Conservation (phyloP, 2,888 invertebrate species). For the Oscheius onirici region DNA sequence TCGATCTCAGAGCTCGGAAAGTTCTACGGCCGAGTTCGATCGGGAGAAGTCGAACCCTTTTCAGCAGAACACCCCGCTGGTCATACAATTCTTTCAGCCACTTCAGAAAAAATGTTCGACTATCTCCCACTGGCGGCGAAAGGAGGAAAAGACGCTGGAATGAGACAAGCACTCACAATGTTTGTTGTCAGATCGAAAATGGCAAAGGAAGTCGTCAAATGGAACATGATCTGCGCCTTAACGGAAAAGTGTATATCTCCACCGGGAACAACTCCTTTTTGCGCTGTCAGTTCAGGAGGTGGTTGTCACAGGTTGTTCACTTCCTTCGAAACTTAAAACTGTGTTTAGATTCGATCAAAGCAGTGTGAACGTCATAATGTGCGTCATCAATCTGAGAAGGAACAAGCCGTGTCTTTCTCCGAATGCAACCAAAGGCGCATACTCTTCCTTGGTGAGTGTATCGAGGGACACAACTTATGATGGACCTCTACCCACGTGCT, state of each 20-base stretch:
- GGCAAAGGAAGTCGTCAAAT: conserved; percentile 9
- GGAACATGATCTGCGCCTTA: conserved; percentile 21
- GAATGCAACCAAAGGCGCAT: conserved; percentile 3
- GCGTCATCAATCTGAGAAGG: neutral
- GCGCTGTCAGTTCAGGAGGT: neutral
- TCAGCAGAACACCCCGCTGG: conserved; percentile 27
- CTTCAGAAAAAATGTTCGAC: conserved; percentile 1
- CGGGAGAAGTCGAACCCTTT: conserved; percentile 4
- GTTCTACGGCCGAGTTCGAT: conserved; percentile 14
- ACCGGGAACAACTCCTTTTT: neutral
- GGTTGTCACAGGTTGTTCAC: conserved; percentile 1
- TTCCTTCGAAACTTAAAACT: neutral
- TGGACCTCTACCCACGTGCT: conserved; percentile 18
- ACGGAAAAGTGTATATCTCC: conserved; percentile 12
- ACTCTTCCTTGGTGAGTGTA: conserved; percentile 16
- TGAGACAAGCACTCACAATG: conserved; percentile 29
- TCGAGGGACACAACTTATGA: neutral
- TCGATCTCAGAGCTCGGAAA: neutral
- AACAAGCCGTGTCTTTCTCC: conserved; percentile 8
- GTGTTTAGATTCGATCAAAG: conserved; percentile 27
- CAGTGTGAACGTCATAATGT: conserved; percentile 12
- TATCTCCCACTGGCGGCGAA: conserved; percentile 11
- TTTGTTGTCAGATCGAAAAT: conserved; percentile 14
- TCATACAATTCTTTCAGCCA: conserved; percentile 4
- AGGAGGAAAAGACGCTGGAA: conserved; percentile 7